Conservation (phyloP, 2,113 vertebrate genomes). For the Saguinus midas region DNA sequence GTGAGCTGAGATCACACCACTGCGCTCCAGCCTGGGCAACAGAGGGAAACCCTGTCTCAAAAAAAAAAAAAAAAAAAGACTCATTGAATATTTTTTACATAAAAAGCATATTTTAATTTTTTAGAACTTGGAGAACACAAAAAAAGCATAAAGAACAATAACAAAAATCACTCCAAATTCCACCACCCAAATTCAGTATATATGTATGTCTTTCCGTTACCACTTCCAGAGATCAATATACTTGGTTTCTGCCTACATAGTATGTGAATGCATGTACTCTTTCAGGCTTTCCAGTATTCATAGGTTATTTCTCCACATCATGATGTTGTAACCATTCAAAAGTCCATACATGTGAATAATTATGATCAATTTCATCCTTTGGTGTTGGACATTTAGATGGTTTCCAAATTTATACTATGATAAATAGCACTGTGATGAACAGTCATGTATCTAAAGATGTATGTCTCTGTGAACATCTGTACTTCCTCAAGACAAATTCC, state of each 20-base stretch:
- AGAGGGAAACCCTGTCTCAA: no score
- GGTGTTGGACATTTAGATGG: neutral
- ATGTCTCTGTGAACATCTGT: neutral
- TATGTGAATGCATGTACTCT: neutral
- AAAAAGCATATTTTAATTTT: neutral
- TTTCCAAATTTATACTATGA: neutral
- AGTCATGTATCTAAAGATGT: neutral
- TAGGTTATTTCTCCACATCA: neutral
- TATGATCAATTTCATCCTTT: neutral
- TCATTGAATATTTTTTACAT: neutral
- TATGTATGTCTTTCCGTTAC: neutral
- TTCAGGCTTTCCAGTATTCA: neutral
- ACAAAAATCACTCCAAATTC: neutral
- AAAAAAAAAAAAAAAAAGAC: neutral
- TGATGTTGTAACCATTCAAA: neutral
- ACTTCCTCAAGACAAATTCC: neutral
- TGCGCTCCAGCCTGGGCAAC: no score
- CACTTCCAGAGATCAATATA: neutral
- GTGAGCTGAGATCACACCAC: no score
- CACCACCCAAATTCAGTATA: neutral
- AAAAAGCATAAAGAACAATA: neutral
- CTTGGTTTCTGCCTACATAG: neutral
- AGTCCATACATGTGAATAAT: neutral
- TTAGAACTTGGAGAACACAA: neutral
- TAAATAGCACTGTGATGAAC: neutral